Conservation (phyloP, 2,113 vertebrate genomes). For the Pelmatolapia mariae region DNA sequence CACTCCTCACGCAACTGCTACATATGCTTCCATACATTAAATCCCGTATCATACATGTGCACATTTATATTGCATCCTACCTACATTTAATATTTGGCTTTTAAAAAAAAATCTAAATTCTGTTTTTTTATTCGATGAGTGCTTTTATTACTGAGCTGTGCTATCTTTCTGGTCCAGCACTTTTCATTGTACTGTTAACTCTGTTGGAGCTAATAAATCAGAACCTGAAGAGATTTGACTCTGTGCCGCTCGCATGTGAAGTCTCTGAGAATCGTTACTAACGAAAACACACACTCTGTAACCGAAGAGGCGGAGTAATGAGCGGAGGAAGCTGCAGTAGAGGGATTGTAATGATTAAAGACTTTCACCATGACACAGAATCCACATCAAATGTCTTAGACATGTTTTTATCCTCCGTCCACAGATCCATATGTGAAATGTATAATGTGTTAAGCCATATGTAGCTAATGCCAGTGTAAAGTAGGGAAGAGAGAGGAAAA, state of each 20-base stretch:
- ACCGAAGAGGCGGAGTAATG: neutral
- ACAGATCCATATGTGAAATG: constrained; percentile 20
- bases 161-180: neutral
- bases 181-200: neutral
- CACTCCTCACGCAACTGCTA: neutral
- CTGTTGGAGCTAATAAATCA: neutral
- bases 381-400: constrained; percentile 9
- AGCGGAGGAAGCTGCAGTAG: neutral
- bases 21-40: neutral
- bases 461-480: neutral
- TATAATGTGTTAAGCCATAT: constrained; percentile 4
- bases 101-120: neutral
- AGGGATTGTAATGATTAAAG: constrained; percentile 15
- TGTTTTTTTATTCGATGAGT: neutral
- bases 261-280: neutral
- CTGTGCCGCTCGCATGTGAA: neutral
- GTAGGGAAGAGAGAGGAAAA: neutral
- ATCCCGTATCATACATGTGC: neutral
- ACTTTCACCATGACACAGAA: neutral
- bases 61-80: neutral
- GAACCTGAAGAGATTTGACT: neutral
- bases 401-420: neutral
- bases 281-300: neutral
- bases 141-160: neutral
- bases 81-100: neutral